Evolutionary conservation across 2,888 invertebrate species (phyloP).

Genomic region (Rhimphoctona megacephalus): DNA sequence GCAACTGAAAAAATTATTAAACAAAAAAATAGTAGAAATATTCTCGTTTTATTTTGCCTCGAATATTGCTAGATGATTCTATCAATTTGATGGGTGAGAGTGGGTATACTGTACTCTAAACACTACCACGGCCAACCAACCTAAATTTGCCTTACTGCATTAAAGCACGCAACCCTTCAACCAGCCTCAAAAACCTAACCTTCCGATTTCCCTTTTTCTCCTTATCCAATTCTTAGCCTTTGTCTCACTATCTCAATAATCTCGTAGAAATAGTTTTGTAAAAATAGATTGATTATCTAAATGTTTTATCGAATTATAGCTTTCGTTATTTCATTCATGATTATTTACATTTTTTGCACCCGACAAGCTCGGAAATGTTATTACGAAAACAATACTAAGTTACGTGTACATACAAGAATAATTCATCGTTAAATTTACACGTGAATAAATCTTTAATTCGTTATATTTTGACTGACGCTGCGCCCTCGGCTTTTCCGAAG

Average conservation of each 20-base stretch:
- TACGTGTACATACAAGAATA: neutral
- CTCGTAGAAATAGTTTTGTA: slow-evolving; percentile 63
- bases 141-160: slow-evolving; percentile 76
- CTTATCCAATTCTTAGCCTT: slow-evolving; percentile 57
- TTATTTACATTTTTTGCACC: neutral
- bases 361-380: neutral
- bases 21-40: neutral
- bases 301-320: neutral
- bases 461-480: neutral
- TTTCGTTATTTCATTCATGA: neutral
- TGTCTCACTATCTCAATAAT: slow-evolving; percentile 73
- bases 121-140: slow-evolving; percentile 75
- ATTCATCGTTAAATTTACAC: neutral
- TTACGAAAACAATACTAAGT: too few species aligned
- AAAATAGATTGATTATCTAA: slow-evolving; percentile 50
- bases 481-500: neutral
- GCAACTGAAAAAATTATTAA: neutral
- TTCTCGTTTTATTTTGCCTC: slow-evolving; percentile 52
- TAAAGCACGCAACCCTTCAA: slow-evolving; percentile 60
- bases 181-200: slow-evolving; percentile 52
- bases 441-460: neutral
- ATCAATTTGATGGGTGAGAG: slow-evolving; percentile 74
- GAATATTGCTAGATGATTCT: slow-evolving; percentile 76
- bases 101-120: slow-evolving; percentile 57
- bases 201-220: slow-evolving; percentile 74